A percentile compares a stretch with the other conserved stretches of the same genome.
phyloP scores from a whole-genome alignment of 2,797 vertebrate species.

The Galago senegalensis region DNA sequence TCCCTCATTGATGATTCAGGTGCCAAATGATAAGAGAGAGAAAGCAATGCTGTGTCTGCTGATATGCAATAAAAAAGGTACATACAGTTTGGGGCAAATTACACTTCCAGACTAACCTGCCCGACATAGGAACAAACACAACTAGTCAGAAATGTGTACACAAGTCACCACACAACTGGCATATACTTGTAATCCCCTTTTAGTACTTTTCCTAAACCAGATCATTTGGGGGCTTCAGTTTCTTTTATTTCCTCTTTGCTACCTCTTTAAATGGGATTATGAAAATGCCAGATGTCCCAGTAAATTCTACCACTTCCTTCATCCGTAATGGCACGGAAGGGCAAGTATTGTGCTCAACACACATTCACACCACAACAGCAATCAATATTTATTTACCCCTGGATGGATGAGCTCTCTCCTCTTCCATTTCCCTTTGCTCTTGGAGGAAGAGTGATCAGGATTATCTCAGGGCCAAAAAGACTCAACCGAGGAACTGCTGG shows the following conservation, averaged over 20 bases:
- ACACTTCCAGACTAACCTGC: neutral
- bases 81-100: neutral
- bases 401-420: neutral
- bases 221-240: neutral
- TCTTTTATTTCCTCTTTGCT: neutral
- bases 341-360: neutral
- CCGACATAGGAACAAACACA: neutral
- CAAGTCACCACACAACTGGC: neutral
- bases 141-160: neutral
- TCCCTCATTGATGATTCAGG: constrained; percentile 23
- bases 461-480: neutral
- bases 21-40: neutral
- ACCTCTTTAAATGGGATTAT: neutral
- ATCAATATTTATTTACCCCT: neutral
- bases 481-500: neutral
- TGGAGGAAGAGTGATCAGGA: neutral
- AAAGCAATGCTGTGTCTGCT: neutral
- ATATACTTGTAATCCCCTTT: neutral
- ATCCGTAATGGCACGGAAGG: neutral
- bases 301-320: neutral
- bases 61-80: neutral
- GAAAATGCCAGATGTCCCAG: neutral
- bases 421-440: constrained; percentile 22
- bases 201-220: neutral
- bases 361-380: neutral